Conservation (phyloP, 2,888 invertebrate genomes). For the Oscheius sp. region DNA sequence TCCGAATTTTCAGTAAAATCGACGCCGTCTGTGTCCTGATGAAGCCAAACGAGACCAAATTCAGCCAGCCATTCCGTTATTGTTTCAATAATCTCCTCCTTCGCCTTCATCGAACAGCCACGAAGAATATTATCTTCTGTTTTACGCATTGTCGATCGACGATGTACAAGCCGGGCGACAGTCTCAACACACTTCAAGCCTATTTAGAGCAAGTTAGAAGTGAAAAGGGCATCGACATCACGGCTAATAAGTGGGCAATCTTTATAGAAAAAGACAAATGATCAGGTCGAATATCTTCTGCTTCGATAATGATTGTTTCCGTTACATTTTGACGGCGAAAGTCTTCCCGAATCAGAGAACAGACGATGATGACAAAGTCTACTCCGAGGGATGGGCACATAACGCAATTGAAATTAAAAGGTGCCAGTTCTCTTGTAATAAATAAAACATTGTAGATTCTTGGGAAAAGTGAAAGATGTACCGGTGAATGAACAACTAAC, state of each 20-base stretch:
- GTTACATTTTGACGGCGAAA: neutral
- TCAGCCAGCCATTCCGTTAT: conserved; percentile 48
- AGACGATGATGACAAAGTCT: neutral
- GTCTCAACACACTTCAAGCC: neutral
- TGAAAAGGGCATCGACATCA: neutral
- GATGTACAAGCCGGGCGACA: conserved; percentile 3
- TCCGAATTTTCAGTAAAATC: conserved; percentile 31
- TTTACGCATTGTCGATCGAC: conserved; percentile 56
- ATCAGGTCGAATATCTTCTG: conserved; percentile 19
- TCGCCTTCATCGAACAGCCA: conserved; percentile 53
- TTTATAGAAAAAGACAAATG: neutral
- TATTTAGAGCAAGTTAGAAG: neutral
- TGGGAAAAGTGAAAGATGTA: neutral
- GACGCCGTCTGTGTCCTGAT: conserved; percentile 52
- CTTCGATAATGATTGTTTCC: conserved; percentile 30
- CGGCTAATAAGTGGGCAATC: neutral
- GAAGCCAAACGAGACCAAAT: conserved; percentile 45
- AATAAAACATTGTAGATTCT: neutral
- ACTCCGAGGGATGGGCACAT: neutral
- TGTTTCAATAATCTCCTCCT: conserved; percentile 59
- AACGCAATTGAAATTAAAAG: neutral
- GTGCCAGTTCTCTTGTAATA: neutral
- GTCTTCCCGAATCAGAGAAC: neutral
- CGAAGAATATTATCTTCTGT: conserved; percentile 57
- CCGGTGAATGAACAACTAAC: neutral